Base-by-base conservation (phyloP, 2,797 vertebrate genomes). In the Rhabdophis nuchalis region DNA sequence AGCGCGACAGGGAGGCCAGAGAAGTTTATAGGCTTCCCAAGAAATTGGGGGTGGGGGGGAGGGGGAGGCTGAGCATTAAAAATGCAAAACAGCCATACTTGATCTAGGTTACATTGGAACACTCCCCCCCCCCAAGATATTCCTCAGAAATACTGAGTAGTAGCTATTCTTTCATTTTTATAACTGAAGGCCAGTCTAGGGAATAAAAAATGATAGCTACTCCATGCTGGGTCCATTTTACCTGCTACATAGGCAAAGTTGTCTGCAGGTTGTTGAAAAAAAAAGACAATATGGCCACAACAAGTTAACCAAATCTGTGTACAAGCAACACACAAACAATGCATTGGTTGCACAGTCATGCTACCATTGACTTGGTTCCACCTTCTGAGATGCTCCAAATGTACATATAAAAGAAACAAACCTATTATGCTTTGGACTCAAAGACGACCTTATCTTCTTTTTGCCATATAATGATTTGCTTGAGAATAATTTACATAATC, bases 1-100 rank as follows among this genome's bases (percentile, higher is more conserved):
- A 46, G 57, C 85, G 41, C 20, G 0, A 5, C 36, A 52, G 36
- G 82, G 29, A 92, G 61, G 87, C 87, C 52, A 77, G 52, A 41
- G n/a, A 53, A 90, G 50, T 88, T 61, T 87, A 90, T 60, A 58
- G 41, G 41, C 77, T 87, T 90, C n/a, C 23, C 56, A 88, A 92
- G 64, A 58, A 82, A 60, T 32, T 46, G 54, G 2, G 13, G 14
- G n/a, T 1, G 16, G 6, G 18, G n/a, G 1, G 8, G 0, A 54
- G 20, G 2, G 1, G 18, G 5, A 25, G 25, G 20, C 72, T 82
- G 9, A 46, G 72, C 36, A 46, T 82, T 46, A 82, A 82, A 82
- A 25, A 25, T 82, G 36, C 72, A 56, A 46, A 77, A 60, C 20
- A n/a, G 25, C 29, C 46, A 46, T 23, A 32, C 9, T 46, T 82